Evolutionary conservation across 2,113 vertebrate species (phyloP), one percentile per base, ranked within the genome.

Genomic region (Setophaga coronata): DNA sequence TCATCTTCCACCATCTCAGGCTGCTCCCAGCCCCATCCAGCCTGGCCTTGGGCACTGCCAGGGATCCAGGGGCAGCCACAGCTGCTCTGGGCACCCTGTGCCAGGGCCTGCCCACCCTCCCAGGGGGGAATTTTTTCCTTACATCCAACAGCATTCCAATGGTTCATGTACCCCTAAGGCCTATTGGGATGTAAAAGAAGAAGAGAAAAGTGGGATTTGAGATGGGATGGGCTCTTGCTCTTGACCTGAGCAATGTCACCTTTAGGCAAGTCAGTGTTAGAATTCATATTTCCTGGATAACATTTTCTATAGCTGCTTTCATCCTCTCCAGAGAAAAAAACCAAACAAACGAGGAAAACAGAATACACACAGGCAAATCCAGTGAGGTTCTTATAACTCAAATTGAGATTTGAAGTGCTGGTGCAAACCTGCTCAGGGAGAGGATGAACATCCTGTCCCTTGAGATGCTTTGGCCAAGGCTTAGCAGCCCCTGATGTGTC

Each of bases 1-100:
- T 14, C 45, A 40, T 9, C 17, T 82, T 2, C 54, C 47, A 34
- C 47, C 4, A 0, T 31, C n/a, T 12, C 79, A 69, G 40, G 20
- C 0, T 21, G 24, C 14, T 47, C 38, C 69, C 15, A 72, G 18
- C 20, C 31, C 34, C 0, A 0, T 36, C 34, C 76, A 82, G 0
- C 17, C 47, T 69, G 70, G 24, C 20, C 47, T 67, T 61, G 54
- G 54, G 0, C 54, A 69, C 29, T 40, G 0, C n/a, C 61, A 82
- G 36, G 53, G 19, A 17, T 60, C 29, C 60, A 48, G 45, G 28
- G 28, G 7, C 60, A 82, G 28, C 33, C 60, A 38, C 33, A 81
- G 28, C 36, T 66, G 0, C 60, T 14, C 60, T 58, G 67, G 18
- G 4, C 36, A 58, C 8, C 15, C 33, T 38, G 60, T 33, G 51